Percentiles rank a stretch among this genome's conserved stretches.
phyloP scores from a whole-genome alignment of 2,113 vertebrate genomes.

The Labrus mixtus region DNA sequence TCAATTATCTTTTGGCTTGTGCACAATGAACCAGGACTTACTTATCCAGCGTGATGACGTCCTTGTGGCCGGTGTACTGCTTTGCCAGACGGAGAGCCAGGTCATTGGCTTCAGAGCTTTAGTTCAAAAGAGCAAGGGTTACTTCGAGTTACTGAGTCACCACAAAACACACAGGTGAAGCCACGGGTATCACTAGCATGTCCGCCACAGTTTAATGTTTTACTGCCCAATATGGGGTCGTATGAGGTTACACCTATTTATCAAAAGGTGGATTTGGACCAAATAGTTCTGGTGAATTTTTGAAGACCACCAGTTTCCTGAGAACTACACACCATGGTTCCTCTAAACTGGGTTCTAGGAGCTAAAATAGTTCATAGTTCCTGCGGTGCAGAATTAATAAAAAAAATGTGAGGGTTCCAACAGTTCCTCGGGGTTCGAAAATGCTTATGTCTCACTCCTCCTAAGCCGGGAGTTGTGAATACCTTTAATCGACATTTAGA shows the following conservation, averaged over 20 bases:
- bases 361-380: too few relatives aligned
- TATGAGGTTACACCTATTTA: not conserved
- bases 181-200: constrained; percentile 7
- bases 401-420: too few relatives aligned
- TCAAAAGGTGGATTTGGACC: too few relatives aligned
- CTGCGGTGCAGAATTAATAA: too few relatives aligned
- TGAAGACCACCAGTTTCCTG: too few relatives aligned
- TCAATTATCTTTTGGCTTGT: not conserved
- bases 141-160: constrained; percentile 77
- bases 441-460: too few relatives aligned
- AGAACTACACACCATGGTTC: too few relatives aligned
- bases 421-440: too few relatives aligned
- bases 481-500: too few relatives aligned
- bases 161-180: constrained; percentile 76
- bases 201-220: constrained; percentile 27
- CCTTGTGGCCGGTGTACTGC: constrained; percentile 89
- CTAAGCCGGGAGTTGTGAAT: too few relatives aligned
- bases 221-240: not conserved
- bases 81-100: constrained; percentile 93
- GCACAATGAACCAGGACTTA: constrained; percentile 71
- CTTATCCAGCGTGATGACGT: constrained; percentile 96
- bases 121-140: constrained; percentile 70
- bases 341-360: too few relatives aligned
- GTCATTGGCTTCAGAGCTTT: constrained; percentile 98
- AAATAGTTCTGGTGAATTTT: too few relatives aligned